Conservation (phyloP, 2,888 invertebrate species). For the Nemotelus pantherinus region DNA sequence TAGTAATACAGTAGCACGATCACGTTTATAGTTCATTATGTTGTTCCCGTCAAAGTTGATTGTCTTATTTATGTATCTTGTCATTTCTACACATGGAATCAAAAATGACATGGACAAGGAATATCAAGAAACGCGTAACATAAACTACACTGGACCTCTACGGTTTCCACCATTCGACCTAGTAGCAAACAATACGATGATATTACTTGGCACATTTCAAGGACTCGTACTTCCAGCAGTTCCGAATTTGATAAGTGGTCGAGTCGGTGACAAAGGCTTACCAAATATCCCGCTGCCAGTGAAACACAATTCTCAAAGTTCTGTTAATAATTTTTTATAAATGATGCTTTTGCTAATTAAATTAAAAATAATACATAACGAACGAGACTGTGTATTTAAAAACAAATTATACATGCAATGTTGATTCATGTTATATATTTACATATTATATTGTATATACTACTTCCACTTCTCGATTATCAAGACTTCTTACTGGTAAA, state of each 20-base stretch:
- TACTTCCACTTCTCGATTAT: too few relatives aligned
- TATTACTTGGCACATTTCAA: slow-evolving; percentile 36
- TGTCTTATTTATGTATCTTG: background rate
- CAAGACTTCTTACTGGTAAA: too few relatives aligned
- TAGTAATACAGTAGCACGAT: background rate
- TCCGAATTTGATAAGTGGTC: slow-evolving; percentile 33
- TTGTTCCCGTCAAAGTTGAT: background rate
- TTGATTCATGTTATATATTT: too few relatives aligned
- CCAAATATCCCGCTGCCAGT: slow-evolving; percentile 8
- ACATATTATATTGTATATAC: too few relatives aligned
- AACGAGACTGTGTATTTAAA: too few relatives aligned
- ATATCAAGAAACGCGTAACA: too few relatives aligned
- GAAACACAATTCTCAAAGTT: background rate
- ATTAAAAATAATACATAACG: too few relatives aligned
- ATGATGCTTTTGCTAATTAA: too few relatives aligned
- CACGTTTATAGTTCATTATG: background rate
- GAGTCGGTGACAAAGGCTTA: slow-evolving; percentile 29
- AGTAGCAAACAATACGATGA: slow-evolving; percentile 24
- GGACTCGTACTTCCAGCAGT: slow-evolving; percentile 17
- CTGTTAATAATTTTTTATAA: slow-evolving; percentile 53
- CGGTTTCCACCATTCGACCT: slow-evolving; percentile 8
- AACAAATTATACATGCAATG: too few relatives aligned
- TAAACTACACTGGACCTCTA: background rate
- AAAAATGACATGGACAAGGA: background rate
- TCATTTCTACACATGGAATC: background rate